phyloP scores from a whole-genome alignment of 92 coral and sea anemone species.

The Porites cylindrica region DNA sequence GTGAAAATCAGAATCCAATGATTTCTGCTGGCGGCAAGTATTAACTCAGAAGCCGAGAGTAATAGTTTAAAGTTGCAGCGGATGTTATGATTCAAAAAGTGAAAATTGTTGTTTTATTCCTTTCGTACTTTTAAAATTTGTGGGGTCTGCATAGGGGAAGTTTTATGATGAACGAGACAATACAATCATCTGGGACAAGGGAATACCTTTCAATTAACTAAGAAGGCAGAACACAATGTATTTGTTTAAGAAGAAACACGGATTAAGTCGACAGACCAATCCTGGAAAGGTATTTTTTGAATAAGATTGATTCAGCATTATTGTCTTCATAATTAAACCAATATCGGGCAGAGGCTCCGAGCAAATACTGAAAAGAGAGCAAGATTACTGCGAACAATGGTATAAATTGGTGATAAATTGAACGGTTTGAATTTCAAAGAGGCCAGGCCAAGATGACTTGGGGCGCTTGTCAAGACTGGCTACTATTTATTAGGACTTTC shows the following conservation, averaged over 20 bases:
- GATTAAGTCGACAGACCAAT: not conserved
- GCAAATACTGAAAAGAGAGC: not conserved
- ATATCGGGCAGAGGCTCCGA: not conserved
- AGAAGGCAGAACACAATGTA: not conserved
- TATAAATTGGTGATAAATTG: not conserved
- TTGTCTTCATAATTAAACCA: not conserved
- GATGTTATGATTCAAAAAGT: not conserved
- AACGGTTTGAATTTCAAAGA: not conserved
- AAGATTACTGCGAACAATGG: not conserved
- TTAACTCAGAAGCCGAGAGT: not conserved
- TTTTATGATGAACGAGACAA: not conserved
- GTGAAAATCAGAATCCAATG: not conserved
- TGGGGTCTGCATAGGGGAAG: not conserved
- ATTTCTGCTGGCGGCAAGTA: too few relatives aligned
- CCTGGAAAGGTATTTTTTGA: not conserved
- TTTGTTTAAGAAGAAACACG: not conserved
- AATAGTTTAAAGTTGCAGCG: not conserved
- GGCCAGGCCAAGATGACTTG: not conserved
- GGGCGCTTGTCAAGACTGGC: too few relatives aligned
- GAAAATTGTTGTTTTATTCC: not conserved
- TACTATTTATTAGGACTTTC: too few relatives aligned
- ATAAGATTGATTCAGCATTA: not conserved
- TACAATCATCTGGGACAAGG: not conserved
- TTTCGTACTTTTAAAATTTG: not conserved
- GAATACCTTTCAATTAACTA: not conserved